Percentiles rank a stretch among this genome's conserved stretches.
phyloP scores from a whole-genome alignment of 2,113 vertebrate genomes.

The Planiliza haematocheilus region DNA sequence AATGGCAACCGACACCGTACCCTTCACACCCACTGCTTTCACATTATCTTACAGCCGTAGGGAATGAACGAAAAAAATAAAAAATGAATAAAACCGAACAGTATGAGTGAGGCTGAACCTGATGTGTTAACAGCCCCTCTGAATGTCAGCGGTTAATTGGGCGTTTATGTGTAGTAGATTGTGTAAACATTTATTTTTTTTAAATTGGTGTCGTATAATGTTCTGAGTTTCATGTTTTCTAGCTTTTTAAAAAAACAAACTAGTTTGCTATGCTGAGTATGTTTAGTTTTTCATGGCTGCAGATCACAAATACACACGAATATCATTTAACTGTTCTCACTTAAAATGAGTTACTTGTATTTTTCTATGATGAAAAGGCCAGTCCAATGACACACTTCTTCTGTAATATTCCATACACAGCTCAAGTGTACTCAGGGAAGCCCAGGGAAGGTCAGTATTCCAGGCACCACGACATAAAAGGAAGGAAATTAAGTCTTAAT shows the following conservation, averaged over 20 bases:
- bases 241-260: background rate
- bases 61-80: constrained; percentile 15
- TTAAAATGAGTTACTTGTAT: constrained; percentile 71
- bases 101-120: constrained; percentile 23
- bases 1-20: constrained; percentile 53
- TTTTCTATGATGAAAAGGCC: constrained; percentile 73
- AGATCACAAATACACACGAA: constrained; percentile 58
- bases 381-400: constrained; percentile 78
- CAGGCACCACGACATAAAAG: constrained; percentile 79
- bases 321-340: constrained; percentile 56
- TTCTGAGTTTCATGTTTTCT: constrained; percentile 20
- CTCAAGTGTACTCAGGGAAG: constrained; percentile 82
- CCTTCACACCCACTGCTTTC: constrained; percentile 6
- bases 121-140: constrained; percentile 17
- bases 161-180: background rate
- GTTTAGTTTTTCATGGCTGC: constrained; percentile 64
- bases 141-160: constrained; percentile 12
- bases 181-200: background rate
- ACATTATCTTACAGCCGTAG: constrained; percentile 24
- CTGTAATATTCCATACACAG: constrained; percentile 82
- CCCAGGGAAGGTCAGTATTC: constrained; percentile 83
- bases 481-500: constrained; percentile 55
- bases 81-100: background rate
- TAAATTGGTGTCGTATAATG: background rate
- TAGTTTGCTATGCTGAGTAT: constrained; percentile 42